Evolutionary conservation across 2,888 invertebrate genomes (phyloP).

Genomic region (Apotomis betuletana): DNA sequence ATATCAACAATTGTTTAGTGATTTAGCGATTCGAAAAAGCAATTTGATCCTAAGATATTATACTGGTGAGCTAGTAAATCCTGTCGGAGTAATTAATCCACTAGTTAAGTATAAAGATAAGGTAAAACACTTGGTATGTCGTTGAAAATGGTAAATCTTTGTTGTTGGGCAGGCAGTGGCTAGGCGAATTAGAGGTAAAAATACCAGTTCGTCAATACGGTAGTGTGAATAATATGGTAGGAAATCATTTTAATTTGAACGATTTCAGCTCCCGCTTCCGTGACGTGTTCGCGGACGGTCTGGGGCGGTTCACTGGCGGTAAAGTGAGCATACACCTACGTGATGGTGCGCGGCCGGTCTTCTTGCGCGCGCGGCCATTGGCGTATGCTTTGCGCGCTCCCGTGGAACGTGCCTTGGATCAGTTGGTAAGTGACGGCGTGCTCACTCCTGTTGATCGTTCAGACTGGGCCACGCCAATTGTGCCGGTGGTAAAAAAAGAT

Average conservation of each 20-base stretch:
- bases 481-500: neutral
- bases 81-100: neutral
- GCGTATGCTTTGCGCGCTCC: too few relatives aligned
- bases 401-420: neutral
- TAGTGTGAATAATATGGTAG: too few relatives aligned
- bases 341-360: slow-evolving; percentile 39
- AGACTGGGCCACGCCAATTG: too few relatives aligned
- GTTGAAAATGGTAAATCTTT: neutral
- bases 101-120: neutral
- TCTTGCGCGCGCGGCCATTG: slow-evolving; percentile 23
- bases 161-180: neutral
- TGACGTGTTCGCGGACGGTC: slow-evolving; percentile 42
- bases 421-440: neutral
- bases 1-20: too few relatives aligned
- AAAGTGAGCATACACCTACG: slow-evolving; percentile 37
- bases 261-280: slow-evolving; percentile 37
- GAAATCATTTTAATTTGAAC: neutral
- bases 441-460: too few relatives aligned
- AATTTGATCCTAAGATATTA: neutral
- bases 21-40: too few relatives aligned
- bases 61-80: neutral
- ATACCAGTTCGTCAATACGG: too few relatives aligned
- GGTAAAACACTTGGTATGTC: neutral
- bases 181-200: neutral
- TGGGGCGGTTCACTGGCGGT: slow-evolving; percentile 44